A percentile compares a stretch with the other conserved stretches of the same genome.
Conservation (phyloP, 1,140 invertebrate genomes). For the Papilio helenus region DNA sequence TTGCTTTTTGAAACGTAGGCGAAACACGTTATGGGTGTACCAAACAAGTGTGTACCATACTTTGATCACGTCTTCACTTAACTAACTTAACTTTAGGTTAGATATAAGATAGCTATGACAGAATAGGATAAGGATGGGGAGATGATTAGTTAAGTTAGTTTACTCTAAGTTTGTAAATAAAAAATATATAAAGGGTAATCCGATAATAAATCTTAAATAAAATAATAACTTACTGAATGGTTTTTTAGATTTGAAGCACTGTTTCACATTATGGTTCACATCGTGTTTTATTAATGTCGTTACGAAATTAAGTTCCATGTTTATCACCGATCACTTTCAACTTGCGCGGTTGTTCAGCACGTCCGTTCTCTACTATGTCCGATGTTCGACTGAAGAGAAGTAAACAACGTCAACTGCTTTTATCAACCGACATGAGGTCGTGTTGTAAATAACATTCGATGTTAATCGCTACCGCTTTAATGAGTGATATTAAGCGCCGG, state of each 20-base stretch:
- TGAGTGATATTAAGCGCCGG: constrained; percentile 9
- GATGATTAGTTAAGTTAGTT: neutral
- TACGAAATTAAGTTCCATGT: constrained; percentile 76
- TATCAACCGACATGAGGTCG: constrained; percentile 59
- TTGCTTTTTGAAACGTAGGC: neutral
- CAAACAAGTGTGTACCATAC: constrained; percentile 1
- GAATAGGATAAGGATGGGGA: neutral
- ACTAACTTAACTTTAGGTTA: neutral
- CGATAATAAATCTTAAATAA: constrained; percentile 45
- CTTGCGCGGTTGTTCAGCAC: constrained; percentile 36
- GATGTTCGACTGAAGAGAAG: constrained; percentile 60
- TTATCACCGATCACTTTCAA: constrained; percentile 46
- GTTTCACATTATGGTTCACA: constrained; percentile 79
- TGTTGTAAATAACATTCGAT: constrained; percentile 52
- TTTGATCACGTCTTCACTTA: neutral
- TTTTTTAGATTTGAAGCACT: constrained; percentile 79
- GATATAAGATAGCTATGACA: neutral
- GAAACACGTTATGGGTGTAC: neutral
- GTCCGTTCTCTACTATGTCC: constrained; percentile 47
- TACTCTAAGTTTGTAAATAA: neutral
- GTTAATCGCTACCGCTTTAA: constrained; percentile 50
- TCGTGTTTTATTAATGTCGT: constrained; percentile 79
- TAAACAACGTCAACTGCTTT: constrained; percentile 66
- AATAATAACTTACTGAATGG: constrained; percentile 72
- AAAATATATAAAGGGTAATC: constrained; percentile 45